These are phyloP conservation scores for Sarcophaga subvicina DNA, from an alignment of 2,888 invertebrate species.

Conservation along the genomic window DNA sequence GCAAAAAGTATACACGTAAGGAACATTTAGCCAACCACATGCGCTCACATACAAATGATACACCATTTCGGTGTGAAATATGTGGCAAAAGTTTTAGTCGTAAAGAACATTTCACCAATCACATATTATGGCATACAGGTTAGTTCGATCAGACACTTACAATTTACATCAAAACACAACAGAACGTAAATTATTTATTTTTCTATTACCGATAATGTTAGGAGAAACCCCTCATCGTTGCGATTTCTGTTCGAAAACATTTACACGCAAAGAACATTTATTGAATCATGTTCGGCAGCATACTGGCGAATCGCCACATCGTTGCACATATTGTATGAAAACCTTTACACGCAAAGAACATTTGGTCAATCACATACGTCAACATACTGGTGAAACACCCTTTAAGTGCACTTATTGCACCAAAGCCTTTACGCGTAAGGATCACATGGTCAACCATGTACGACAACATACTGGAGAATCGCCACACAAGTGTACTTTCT, in stretches of 20 bases:
- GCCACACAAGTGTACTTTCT: constrained; percentile 93
- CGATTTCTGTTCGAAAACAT: constrained; percentile 93
- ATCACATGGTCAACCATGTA: constrained; percentile 89
- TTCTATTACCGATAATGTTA: constrained; percentile 25
- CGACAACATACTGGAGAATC: constrained; percentile 92
- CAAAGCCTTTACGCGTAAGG: constrained; percentile 92
- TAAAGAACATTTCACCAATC: constrained; percentile 95
- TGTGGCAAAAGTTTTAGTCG: constrained; percentile 94
- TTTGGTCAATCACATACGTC: constrained; percentile 91
- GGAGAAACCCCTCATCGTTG: constrained; percentile 93
- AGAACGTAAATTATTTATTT: no score
- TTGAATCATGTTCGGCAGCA: constrained; percentile 92
- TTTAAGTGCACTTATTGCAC: constrained; percentile 92
- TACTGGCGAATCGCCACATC: constrained; percentile 92
- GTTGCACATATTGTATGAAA: constrained; percentile 92
- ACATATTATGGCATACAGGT: constrained; percentile 94
- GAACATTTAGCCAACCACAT: constrained; percentile 94
- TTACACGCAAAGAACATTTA: constrained; percentile 93
- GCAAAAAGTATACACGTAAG: constrained; percentile 94
- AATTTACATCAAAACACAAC: no score
- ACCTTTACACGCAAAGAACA: constrained; percentile 95
- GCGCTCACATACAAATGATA: constrained; percentile 94
- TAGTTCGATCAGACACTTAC: constrained; percentile 74
- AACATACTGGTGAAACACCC: constrained; percentile 93
- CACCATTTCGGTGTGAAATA: constrained; percentile 93